Base-by-base conservation (phyloP, 2,113 vertebrate species). In the Callipepla squamata region DNA sequence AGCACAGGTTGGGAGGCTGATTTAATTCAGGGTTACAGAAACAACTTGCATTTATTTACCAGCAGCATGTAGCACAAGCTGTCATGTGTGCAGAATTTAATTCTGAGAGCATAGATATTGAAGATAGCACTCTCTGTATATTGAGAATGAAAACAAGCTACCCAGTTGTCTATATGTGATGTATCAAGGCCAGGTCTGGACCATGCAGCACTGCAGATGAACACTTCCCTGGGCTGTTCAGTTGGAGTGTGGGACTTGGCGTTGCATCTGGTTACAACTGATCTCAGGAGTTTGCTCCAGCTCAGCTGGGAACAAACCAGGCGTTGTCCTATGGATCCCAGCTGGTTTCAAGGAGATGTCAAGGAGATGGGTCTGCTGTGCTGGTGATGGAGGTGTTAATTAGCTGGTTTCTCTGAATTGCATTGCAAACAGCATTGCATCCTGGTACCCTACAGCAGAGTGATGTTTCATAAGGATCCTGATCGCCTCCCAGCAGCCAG, bases 11-110 rank as follows among this genome's bases (percentile, higher is more conserved):
- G 89, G 74, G 92, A 95, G 93, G 19, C 17, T 23, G 26, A 91
- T 89, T 94, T 87, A 91, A 86, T 93, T 93, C 85, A 89, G 77
- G 70, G 7, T 74, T 93, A 94, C 87, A 92, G 93, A 96, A 96
- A 74, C 42, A 80, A 78, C 65, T 95, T 83, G 84, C 70, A 28
- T 65, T 95, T 93, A 87, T 83, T 96, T 86, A 88, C 82, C 59
- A 87, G 7, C 74, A 79, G 74, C 82, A 59, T 69, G 84, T 48
- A 83, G 89, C 32, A 95, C 89, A 96, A 97, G 94, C 82, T 19
- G 51, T 2, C 16, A 66, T 85, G 74, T 6, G 20, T 28, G 53
- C 5, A 21, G 85, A 81, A 77, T 80, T 95, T 89, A 92, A 82
- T 92, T 93, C 91, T 85, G 73, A 53, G 76, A 96, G 92, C 50